Percentiles rank a stretch among this genome's conserved stretches.
Evolutionary conservation across 2,113 vertebrate species (phyloP).

Genomic region (Pyrgilauda ruficollis): DNA sequence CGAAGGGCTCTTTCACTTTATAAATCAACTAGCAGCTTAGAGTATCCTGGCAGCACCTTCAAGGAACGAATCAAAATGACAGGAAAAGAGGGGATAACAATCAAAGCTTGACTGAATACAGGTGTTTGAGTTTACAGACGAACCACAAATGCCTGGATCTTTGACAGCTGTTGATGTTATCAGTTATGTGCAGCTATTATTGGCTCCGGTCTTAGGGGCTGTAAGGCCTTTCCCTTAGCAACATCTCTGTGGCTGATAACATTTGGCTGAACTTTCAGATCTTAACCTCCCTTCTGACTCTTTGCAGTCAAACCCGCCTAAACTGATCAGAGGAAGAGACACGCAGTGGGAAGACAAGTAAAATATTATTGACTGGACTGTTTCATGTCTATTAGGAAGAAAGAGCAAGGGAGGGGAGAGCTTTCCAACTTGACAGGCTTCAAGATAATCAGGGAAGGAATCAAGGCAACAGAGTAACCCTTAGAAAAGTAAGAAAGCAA

Average conservation of each 20-base stretch:
- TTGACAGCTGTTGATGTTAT: conserved; percentile 94
- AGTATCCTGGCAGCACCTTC: conserved; percentile 86
- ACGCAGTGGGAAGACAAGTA: conserved; percentile 82
- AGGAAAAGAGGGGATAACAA: conserved; percentile 89
- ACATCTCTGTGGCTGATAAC: conserved; percentile 91
- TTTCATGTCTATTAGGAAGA: conserved; percentile 88
- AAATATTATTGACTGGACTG: conserved; percentile 90
- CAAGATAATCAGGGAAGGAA: conserved; percentile 87
- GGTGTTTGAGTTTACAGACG: conserved; percentile 94
- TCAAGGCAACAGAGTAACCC: conserved; percentile 75
- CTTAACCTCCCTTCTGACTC: conserved; percentile 92
- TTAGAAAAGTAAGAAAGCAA: conserved; percentile 67
- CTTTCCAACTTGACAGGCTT: conserved; percentile 82
- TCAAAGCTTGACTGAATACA: conserved; percentile 92
- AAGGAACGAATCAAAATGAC: conserved; percentile 87
- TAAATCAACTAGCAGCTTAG: conserved; percentile 85
- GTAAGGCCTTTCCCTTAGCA: conserved; percentile 81
- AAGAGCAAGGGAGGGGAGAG: conserved; percentile 78
- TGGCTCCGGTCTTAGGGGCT: conserved; percentile 83
- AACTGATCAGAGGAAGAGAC: conserved; percentile 84
- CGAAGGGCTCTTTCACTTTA: conserved; percentile 82
- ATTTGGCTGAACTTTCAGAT: conserved; percentile 99
- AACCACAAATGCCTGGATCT: conserved; percentile 86
- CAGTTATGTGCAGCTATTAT: conserved; percentile 83
- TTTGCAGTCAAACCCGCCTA: conserved; percentile 80